A percentile compares a stretch with the other conserved stretches of the same genome.
These are phyloP conservation scores for Volucella zonaria DNA, from an alignment of 2,888 invertebrate genomes.

Conservation along the genomic window DNA sequence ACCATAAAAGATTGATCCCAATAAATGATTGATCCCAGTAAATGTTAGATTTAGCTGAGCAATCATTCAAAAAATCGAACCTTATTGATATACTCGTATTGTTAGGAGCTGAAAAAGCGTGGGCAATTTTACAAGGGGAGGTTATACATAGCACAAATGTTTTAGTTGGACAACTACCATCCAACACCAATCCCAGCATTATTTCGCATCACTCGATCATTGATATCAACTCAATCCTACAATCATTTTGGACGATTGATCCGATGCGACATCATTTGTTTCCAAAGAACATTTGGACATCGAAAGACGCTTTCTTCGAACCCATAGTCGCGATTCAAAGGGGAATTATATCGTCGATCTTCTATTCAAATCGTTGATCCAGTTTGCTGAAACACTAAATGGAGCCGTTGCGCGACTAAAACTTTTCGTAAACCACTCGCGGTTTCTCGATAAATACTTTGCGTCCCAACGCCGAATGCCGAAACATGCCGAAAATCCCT, in stretches of 20 bases:
- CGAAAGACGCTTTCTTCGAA: slow-evolving; percentile 11
- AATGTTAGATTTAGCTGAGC: slow-evolving; percentile 23
- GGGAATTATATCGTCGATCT: slow-evolving; percentile 19
- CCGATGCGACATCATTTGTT: background rate
- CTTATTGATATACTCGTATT: background rate
- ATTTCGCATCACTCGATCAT: background rate
- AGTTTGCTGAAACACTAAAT: background rate
- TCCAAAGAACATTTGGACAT: background rate
- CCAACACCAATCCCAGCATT: background rate
- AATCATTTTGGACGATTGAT: slow-evolving; percentile 17
- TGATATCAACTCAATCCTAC: slow-evolving; percentile 4
- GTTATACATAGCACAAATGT: slow-evolving; percentile 4
- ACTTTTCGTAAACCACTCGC: background rate
- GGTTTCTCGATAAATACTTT: slow-evolving; percentile 19
- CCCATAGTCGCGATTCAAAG: background rate
- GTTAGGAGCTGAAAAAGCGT: slow-evolving; percentile 19
- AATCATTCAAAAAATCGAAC: slow-evolving; percentile 6
- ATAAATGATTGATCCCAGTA: background rate
- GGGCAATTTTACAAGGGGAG: slow-evolving; percentile 7
- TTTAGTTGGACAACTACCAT: slow-evolving; percentile 1
- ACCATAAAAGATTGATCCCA: slow-evolving; percentile 6
- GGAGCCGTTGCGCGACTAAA: slow-evolving; percentile 13
- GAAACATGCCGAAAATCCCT: no score
- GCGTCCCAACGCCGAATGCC: background rate
- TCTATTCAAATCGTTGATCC: slow-evolving; percentile 10